Evolutionary conservation across 2,113 vertebrate genomes (phyloP).

Genomic region (Grus americana): DNA sequence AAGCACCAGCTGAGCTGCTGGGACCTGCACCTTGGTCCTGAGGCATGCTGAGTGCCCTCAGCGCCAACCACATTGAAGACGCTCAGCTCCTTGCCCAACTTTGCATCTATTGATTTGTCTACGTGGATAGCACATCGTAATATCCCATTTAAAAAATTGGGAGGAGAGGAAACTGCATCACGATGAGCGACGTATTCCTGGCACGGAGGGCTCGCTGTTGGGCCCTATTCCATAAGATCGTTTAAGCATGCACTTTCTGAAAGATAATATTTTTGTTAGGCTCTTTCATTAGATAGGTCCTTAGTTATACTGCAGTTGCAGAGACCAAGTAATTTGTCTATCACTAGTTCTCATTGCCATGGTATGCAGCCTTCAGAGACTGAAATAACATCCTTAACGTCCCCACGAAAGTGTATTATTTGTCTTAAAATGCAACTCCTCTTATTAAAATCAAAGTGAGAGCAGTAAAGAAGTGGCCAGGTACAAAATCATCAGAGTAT

Average conservation of each 20-base stretch:
- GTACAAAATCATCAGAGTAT: not conserved
- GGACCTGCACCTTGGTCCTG: not conserved
- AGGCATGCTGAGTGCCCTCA: not conserved
- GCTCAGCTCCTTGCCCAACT: not conserved
- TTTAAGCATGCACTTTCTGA: not conserved
- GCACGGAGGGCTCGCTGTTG: not conserved
- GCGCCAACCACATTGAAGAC: not conserved
- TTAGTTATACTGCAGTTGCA: not conserved
- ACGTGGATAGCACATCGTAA: fast-evolving
- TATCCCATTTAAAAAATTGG: not conserved
- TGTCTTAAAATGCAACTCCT: not conserved
- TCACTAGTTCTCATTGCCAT: not conserved
- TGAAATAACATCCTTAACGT: not conserved
- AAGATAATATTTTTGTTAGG: not conserved
- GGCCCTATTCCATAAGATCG: not conserved
- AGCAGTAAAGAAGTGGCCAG: not conserved
- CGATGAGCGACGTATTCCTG: not conserved
- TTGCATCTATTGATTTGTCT: not conserved
- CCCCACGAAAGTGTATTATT: not conserved
- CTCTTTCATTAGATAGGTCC: not conserved
- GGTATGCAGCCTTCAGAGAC: not conserved
- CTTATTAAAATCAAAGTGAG: not conserved
- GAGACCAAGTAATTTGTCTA: not conserved
- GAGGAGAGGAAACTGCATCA: not conserved
- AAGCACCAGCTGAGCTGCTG: not conserved